A percentile compares a stretch with the other conserved stretches of the same genome.
phyloP scores from a whole-genome alignment of 2,113 vertebrate genomes.

The Arenaria interpres region DNA sequence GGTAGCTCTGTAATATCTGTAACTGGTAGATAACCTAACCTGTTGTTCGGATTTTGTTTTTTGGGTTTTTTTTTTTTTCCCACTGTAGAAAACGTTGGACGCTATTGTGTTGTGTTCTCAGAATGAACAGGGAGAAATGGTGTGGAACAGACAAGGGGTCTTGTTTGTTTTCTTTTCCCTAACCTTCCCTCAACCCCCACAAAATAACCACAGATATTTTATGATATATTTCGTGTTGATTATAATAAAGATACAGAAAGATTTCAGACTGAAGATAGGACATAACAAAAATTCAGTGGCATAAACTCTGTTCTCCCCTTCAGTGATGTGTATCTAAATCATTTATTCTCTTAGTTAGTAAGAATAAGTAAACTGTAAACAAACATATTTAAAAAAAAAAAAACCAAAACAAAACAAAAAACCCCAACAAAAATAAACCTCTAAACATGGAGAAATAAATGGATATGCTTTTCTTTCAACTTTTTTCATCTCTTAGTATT shows the following conservation, averaged over 20 bases:
- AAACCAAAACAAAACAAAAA: background rate
- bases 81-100: background rate
- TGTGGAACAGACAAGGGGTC: rapidly evolving
- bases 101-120: background rate
- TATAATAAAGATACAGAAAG: background rate
- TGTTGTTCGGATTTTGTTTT: background rate
- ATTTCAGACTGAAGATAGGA: background rate
- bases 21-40: constrained; percentile 5
- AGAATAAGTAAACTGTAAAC: background rate
- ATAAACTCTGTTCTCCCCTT: background rate
- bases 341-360: background rate
- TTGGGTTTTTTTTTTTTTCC: background rate
- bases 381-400: background rate
- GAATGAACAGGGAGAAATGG: background rate
- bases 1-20: constrained; percentile 12
- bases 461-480: background rate
- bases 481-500: background rate
- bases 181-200: rapidly evolving
- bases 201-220: background rate
- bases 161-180: background rate
- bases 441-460: background rate
- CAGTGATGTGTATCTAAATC: background rate
- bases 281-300: background rate
- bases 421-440: background rate
- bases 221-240: background rate